Base-by-base conservation (phyloP, 1,140 invertebrate genomes). In the Drosophila watanabei region DNA sequence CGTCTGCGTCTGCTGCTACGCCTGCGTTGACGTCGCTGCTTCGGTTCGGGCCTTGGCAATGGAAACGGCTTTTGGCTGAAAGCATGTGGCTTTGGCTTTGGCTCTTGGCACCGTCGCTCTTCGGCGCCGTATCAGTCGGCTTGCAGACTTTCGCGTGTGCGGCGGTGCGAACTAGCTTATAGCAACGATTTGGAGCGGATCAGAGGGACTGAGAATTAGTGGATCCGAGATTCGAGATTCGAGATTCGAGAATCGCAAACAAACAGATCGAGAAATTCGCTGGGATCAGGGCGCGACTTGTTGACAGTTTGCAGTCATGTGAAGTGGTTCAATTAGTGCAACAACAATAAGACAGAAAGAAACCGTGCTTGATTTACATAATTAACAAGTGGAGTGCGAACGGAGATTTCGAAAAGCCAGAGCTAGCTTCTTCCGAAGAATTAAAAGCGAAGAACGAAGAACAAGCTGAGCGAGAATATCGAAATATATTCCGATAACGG, bases 141-240 rank as follows among this genome's bases (percentile, higher is more conserved):
- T 80, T 92, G 76, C 90, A 92, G 89, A 92, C 79, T 89, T 92
- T 92, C 89, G 89, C 89, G 89, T 86, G 89, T 77, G 79, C 87
- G 86, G 86, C 82, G 70, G 70, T 69, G 79, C 61, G 58, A 83
- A 80, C 56, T 43, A 61, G 58, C 54, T 16, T 30, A 30, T 41
- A 45, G 77, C 39, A 30, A 43, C 37, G n/a, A 63, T 54, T 56
- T 24, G 13, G 39, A 45, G 41, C 30, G 24, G 2, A 80, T 43
- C 28, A 52, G 54, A 58, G 20, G 62, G 16, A 14, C 52, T 37
- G 18, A 39, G 35, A 56, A 56, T 56, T 39, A 6, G 52, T 18
- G 41, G 30, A 57, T 37, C 32, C 32, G 46, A 59, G 35, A 59
- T 61, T 48, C 62, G 52, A 59, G 35, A 59, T 61, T 48, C 62